These are phyloP conservation scores for Semnornis frantzii DNA, from an alignment of 2,113 vertebrate genomes.

Conservation along the genomic window DNA sequence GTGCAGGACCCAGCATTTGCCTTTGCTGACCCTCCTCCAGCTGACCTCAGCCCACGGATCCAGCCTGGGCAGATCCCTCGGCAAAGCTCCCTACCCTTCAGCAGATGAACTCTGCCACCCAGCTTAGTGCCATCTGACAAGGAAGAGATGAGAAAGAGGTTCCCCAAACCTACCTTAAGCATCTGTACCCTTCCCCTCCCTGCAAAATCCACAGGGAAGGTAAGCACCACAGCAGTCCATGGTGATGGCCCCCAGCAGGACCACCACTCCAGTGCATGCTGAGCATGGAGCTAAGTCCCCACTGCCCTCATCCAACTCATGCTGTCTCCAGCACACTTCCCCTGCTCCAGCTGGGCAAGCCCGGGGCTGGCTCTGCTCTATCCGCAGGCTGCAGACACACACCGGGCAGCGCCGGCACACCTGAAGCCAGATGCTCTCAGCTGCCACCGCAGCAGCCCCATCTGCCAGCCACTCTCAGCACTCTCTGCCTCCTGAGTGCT, in stretches of 20 bases:
- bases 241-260: not conserved
- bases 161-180: not conserved
- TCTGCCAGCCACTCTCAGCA: not conserved
- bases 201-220: not conserved
- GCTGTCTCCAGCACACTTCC: not conserved
- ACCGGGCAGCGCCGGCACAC: not conserved
- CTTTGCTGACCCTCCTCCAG: no score
- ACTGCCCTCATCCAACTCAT: not conserved
- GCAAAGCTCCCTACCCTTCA: no score
- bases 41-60: no score
- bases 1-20: no score
- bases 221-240: not conserved
- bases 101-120: no score
- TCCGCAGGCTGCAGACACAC: not conserved
- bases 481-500: not conserved
- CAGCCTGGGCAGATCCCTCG: no score
- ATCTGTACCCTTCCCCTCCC: not conserved
- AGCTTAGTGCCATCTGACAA: not conserved
- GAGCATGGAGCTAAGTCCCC: not conserved
- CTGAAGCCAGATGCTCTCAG: not conserved
- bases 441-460: not conserved
- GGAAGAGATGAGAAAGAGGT: not conserved
- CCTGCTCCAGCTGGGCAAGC: not conserved
- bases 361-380: not conserved
- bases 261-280: not conserved